These are phyloP conservation scores for Pelosia muscerda DNA, from an alignment of 2,888 invertebrate genomes.

Conservation along the genomic window DNA sequence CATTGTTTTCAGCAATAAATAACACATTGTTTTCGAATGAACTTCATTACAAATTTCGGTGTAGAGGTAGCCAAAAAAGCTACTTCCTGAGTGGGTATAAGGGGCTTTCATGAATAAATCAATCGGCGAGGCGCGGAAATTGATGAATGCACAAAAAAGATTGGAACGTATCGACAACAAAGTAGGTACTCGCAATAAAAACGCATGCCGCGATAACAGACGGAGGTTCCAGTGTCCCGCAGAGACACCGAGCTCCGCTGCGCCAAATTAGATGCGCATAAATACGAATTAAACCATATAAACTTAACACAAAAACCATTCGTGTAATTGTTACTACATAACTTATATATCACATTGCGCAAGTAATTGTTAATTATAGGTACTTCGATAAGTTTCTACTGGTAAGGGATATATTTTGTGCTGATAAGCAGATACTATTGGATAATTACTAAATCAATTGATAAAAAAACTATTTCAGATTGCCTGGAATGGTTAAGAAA, in stretches of 20 bases:
- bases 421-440: neutral
- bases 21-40: constrained; percentile 84
- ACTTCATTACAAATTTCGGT: constrained; percentile 84
- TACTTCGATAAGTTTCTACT: neutral
- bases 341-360: neutral
- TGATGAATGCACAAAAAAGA: constrained; percentile 83
- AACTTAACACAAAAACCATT: constrained; percentile 33
- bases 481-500: constrained; percentile 25
- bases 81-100: constrained; percentile 84
- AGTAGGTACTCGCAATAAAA: constrained; percentile 83
- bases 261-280: constrained; percentile 85
- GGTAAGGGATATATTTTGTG: neutral
- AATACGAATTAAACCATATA: constrained; percentile 60
- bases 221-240: constrained; percentile 62
- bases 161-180: constrained; percentile 81
- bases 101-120: constrained; percentile 85
- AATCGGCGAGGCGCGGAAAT: constrained; percentile 85
- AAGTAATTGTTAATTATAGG: neutral
- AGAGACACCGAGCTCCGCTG: constrained; percentile 61
- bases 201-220: constrained; percentile 74
- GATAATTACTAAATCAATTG: neutral
- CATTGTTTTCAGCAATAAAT: constrained; percentile 72
- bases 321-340: neutral
- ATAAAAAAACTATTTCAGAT: constrained; percentile 5
- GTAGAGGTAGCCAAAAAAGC: constrained; percentile 74